phyloP scores from a whole-genome alignment of 2,797 vertebrate species.

The Spea hammondii region DNA sequence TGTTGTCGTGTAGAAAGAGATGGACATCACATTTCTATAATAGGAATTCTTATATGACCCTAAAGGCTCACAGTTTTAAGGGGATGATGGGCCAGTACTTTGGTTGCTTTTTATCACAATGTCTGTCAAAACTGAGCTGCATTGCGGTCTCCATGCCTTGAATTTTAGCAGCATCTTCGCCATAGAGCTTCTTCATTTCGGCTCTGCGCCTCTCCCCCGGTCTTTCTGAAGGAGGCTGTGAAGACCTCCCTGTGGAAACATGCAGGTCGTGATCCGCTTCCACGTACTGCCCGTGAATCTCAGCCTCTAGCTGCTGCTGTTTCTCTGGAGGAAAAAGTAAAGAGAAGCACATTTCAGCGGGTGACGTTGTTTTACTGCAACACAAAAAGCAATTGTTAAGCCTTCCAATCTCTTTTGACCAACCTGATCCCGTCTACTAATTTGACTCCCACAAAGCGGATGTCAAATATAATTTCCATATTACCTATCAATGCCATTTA shows the following conservation, averaged over 20 bases:
- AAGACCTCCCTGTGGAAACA: slow-evolving; percentile 57
- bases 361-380: too few species aligned
- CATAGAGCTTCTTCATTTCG: slow-evolving; percentile 89
- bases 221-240: slow-evolving; percentile 74
- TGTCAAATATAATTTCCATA: too few species aligned
- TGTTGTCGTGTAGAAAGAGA: slow-evolving; percentile 36
- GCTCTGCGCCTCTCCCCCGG: slow-evolving; percentile 80
- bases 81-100: slow-evolving; percentile 96
- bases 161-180: slow-evolving; percentile 82
- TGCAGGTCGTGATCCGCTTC: slow-evolving; percentile 82
- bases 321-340: slow-evolving; percentile 68
- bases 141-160: slow-evolving; percentile 86
- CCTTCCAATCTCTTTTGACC: too few species aligned
- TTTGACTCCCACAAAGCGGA: too few species aligned
- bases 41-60: neutral
- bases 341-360: neutral
- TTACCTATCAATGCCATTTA: too few species aligned
- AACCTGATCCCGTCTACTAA: too few species aligned
- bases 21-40: slow-evolving; percentile 5
- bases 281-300: slow-evolving; percentile 67
- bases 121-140: slow-evolving; percentile 75
- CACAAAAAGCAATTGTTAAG: too few species aligned
- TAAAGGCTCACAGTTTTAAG: slow-evolving; percentile 75
- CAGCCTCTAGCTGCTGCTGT: slow-evolving; percentile 85
- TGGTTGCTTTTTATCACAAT: slow-evolving; percentile 88